Evolutionary conservation across 2,888 invertebrate species (phyloP).

Genomic region (Lasioglossum figueresi): DNA sequence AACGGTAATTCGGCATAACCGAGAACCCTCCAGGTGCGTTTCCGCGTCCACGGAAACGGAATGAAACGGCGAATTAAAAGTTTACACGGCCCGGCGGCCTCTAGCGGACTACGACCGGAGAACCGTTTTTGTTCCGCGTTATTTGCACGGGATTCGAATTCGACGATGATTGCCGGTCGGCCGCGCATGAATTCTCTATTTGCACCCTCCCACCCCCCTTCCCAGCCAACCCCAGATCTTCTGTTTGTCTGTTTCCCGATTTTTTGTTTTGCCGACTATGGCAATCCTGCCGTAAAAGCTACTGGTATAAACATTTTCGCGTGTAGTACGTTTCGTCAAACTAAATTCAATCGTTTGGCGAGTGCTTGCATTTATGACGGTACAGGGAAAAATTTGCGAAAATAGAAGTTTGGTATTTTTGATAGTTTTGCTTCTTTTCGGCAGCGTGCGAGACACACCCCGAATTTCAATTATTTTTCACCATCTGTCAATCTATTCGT

Average conservation of each 20-base stretch:
- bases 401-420: neutral
- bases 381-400: neutral
- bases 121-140: neutral
- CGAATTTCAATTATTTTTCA: neutral
- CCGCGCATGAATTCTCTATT: neutral
- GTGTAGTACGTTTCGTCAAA: neutral
- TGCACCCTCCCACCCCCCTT: neutral
- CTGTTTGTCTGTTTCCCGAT: slow-evolving; percentile 4
- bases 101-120: neutral
- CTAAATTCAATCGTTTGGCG: neutral
- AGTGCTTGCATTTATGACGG: neutral
- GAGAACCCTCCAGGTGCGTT: neutral
- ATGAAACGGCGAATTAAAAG: slow-evolving; percentile 34
- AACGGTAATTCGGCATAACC: slow-evolving; percentile 34
- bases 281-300: neutral
- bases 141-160: slow-evolving; percentile 19
- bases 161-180: neutral
- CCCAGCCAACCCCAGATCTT: neutral
- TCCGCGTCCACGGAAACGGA: slow-evolving; percentile 12
- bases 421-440: neutral
- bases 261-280: neutral
- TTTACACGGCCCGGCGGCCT: neutral
- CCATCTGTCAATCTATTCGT: neutral
- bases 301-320: neutral
- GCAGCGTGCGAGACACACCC: neutral